Evolutionary conservation across 2,888 invertebrate species (phyloP), one percentile per base, ranked within the genome.

Genomic region (Microctonus aethiopoides): DNA sequence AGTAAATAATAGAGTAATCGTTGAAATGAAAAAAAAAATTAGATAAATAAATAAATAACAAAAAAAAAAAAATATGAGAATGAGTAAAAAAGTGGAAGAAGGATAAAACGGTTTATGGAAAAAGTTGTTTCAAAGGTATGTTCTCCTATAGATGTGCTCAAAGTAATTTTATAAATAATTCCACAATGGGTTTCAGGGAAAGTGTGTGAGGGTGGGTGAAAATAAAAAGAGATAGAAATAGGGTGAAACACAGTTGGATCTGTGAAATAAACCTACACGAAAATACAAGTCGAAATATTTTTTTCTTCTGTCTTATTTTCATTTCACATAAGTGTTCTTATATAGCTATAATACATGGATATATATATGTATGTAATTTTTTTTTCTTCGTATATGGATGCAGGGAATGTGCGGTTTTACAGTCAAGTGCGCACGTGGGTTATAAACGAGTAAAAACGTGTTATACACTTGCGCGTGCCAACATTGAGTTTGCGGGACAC

Each of bases 161-260:
- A n/a, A 59, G 70, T 70, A 70, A 70, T 70, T 70, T 70, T 65
- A 70, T 70, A 70, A 70, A 70, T 70, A 70, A 70, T 70, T 70
- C 69, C 36, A 59, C 32, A 32, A 22, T 46, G 20, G 20, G 64
- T 39, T 56, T 56, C 16, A 16, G 46, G 4, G 16, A 39, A 39
- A n/a, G 39, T 39, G 46, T 16, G 16, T 20, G 16, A 20, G 16
- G 6, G 46, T 20, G 46, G 1, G 46, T 16, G 0, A 20, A 16
- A 46, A 16, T n/a, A 46, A 16, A 46, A 16, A n/a, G 41, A 41
- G n/a, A 41, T 13, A 41, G n/a, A 41, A n/a, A 41, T 16, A 13
- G n/a, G n/a, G 16, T 41, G 41, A n/a, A 41, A 41, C 41, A 29
- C 29, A 7, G 29, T 29, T 3, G n/a, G n/a, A n/a, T n/a, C n/a